Percentiles rank a stretch among this genome's conserved stretches.
Evolutionary conservation across 2,888 invertebrate species (phyloP).

Genomic region (Rhagonycha fulva): DNA sequence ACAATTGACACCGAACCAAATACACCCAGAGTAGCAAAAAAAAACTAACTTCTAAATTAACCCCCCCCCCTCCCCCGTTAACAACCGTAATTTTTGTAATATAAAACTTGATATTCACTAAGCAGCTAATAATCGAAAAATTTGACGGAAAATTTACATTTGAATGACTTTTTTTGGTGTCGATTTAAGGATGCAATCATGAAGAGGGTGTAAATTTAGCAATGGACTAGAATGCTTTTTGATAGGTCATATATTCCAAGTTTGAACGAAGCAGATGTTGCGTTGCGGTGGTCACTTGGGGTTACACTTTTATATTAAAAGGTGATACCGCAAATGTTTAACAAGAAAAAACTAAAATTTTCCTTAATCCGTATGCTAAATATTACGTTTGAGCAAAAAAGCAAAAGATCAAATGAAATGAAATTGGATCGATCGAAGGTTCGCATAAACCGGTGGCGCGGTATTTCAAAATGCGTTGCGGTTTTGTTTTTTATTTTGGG

Average conservation of each 20-base stretch:
- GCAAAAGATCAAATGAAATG: neutral
- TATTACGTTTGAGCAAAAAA: neutral
- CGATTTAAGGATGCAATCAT: conserved; percentile 23
- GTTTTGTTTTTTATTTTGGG: conserved; percentile 24
- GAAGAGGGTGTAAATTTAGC: conserved; percentile 47
- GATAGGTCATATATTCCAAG: conserved; percentile 51
- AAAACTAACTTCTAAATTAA: too few species aligned
- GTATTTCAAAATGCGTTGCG: neutral
- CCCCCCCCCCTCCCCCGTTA: too few species aligned
- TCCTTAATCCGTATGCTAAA: neutral
- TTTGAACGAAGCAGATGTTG: conserved; percentile 48
- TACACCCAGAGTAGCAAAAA: too few species aligned
- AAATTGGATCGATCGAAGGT: neutral
- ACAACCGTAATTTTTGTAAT: too few species aligned
- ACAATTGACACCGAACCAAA: too few species aligned
- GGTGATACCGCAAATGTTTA: conserved; percentile 23
- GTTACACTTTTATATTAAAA: conserved; percentile 36
- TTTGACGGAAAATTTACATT: neutral
- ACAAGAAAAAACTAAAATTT: neutral
- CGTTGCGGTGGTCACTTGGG: conserved; percentile 46
- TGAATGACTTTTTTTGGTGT: neutral
- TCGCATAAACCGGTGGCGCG: neutral
- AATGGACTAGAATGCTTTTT: conserved; percentile 50
- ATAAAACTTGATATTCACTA: too few species aligned
- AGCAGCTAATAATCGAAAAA: too few species aligned